phyloP scores from a whole-genome alignment of 2,888 invertebrate genomes.

The Unio delphinus region DNA sequence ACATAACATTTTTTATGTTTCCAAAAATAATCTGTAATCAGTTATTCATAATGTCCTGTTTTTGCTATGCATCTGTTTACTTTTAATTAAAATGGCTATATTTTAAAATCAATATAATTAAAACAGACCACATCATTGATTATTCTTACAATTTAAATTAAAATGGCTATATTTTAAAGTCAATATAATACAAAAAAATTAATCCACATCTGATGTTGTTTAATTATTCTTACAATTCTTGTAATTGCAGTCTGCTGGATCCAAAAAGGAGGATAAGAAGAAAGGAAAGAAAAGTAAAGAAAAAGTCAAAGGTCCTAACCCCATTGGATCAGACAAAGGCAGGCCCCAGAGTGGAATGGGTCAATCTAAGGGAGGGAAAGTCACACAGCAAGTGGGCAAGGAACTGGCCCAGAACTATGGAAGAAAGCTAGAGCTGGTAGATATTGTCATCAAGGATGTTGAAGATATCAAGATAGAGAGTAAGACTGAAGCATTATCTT shows the following conservation, averaged over 20 bases:
- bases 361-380: constrained; percentile 5
- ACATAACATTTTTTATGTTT: too few species aligned
- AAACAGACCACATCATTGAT: not conserved
- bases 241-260: constrained; percentile 54
- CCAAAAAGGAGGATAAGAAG: constrained; percentile 66
- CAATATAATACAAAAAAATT: too few species aligned
- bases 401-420: constrained; percentile 10
- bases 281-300: constrained; percentile 57
- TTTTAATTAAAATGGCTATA: too few species aligned
- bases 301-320: constrained; percentile 16
- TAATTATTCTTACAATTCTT: not conserved
- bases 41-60: too few species aligned
- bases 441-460: constrained; percentile 37
- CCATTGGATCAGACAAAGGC: constrained; percentile 6
- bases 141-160: not conserved
- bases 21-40: too few species aligned
- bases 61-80: too few species aligned
- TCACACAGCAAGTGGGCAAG: constrained; percentile 3
- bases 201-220: not conserved
- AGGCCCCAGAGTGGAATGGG: constrained; percentile 19
- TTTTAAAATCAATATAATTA: too few species aligned
- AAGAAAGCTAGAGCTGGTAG: constrained; percentile 27
- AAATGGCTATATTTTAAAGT: too few species aligned
- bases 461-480: constrained; percentile 25
- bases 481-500: constrained; percentile 3